phyloP scores from a whole-genome alignment of 2,113 vertebrate genomes.

The Pituophis catenifer region DNA sequence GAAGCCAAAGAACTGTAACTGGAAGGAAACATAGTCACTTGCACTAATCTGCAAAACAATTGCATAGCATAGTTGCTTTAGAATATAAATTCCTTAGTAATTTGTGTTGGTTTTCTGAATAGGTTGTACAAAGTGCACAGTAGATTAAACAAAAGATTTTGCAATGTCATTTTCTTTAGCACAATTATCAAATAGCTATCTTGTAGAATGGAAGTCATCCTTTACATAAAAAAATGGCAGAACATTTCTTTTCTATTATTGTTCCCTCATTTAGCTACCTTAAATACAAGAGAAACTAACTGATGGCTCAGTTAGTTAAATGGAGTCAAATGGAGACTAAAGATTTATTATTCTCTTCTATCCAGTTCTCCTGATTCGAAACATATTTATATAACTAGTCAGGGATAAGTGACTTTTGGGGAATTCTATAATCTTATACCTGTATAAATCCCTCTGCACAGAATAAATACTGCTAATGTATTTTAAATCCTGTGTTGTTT shows the following conservation, averaged over 20 bases:
- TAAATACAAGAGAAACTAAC: neutral
- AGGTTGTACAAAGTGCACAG: neutral
- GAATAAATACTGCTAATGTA: neutral
- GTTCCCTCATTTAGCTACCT: neutral
- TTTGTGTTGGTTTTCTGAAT: neutral
- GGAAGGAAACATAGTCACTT: neutral
- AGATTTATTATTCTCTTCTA: neutral
- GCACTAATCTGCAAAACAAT: neutral
- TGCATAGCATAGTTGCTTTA: too few species aligned
- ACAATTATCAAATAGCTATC: neutral
- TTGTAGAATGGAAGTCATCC: too few species aligned
- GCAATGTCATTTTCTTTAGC: neutral
- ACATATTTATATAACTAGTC: neutral
- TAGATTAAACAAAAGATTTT: neutral
- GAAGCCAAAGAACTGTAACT: neutral
- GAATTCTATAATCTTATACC: neutral
- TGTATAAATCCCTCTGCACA: neutral
- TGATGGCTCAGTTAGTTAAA: neutral
- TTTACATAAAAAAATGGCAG: neutral
- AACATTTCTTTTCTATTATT: neutral
- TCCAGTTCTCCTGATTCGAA: neutral
- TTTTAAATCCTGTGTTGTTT: neutral
- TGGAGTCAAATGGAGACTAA: neutral
- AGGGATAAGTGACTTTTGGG: too few species aligned
- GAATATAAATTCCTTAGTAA: neutral